Conservation (phyloP, 1,140 invertebrate genomes). For the Drosophila orena region DNA sequence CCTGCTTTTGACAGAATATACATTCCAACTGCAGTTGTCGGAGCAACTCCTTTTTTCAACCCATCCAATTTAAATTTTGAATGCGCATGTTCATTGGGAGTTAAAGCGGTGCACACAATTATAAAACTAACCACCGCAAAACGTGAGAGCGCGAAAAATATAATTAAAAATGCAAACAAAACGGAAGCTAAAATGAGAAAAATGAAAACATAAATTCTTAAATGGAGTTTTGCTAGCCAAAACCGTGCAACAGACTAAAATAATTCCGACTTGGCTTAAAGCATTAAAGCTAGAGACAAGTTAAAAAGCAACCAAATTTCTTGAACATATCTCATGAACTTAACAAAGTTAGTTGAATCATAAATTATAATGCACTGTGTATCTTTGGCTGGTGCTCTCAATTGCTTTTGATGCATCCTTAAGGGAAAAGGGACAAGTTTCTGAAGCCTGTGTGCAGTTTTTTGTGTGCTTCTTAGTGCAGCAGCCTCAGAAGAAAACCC, state of each 20-base stretch:
- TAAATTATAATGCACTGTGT: no score
- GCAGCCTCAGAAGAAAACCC: slow-evolving; percentile 31
- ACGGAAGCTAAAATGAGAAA: neutral
- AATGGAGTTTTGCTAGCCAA: neutral
- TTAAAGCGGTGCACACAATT: slow-evolving; percentile 59
- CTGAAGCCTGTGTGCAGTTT: slow-evolving; percentile 8
- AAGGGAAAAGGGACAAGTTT: slow-evolving; percentile 25
- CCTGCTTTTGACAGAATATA: slow-evolving; percentile 20
- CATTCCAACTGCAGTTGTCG: slow-evolving; percentile 1
- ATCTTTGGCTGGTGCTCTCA: neutral
- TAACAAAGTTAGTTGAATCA: no score
- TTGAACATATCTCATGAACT: no score
- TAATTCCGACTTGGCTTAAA: no score
- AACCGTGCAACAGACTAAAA: neutral
- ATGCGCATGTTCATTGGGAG: slow-evolving; percentile 55
- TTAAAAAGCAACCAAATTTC: neutral
- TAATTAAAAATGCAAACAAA: slow-evolving; percentile 61
- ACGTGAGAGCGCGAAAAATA: slow-evolving; percentile 42
- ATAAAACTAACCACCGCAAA: slow-evolving; percentile 45
- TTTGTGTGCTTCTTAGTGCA: slow-evolving; percentile 27
- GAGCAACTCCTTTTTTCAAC: slow-evolving; percentile 1
- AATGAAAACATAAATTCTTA: neutral
- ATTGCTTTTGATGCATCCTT: slow-evolving; percentile 7
- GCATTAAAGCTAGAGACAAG: neutral
- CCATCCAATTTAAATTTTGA: slow-evolving; percentile 44